phyloP scores from a whole-genome alignment of 1,140 invertebrate species.

The Drosophila mayri region DNA sequence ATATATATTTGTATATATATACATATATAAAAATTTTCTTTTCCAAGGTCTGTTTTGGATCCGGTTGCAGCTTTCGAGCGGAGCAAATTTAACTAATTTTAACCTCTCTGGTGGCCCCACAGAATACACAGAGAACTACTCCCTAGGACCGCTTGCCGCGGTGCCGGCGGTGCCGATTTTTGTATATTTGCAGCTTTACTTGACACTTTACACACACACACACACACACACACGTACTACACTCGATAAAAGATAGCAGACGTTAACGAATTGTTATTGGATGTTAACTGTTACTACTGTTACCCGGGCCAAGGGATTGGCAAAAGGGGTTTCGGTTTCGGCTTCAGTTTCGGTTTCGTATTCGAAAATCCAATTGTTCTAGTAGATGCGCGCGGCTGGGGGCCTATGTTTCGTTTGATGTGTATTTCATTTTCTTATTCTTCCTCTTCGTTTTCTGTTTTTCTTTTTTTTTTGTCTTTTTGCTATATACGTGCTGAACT shows the following conservation, averaged over 20 bases:
- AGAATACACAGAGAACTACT: conserved; percentile 11
- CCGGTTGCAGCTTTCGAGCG: conserved; percentile 21
- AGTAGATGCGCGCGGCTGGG: conserved; percentile 14
- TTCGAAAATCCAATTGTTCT: conserved; percentile 20
- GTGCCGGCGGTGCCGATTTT: conserved; percentile 2
- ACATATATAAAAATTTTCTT: conserved; percentile 14
- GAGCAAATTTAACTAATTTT: conserved; percentile 25
- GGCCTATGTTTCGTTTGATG: conserved; percentile 17
- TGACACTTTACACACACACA: conserved; percentile 4
- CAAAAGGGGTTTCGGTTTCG: conserved; percentile 9
- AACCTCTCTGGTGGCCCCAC: conserved; percentile 17
- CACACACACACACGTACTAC: neutral
- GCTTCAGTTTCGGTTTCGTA: conserved; percentile 6
- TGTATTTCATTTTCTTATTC: conserved; percentile 18
- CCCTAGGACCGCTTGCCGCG: conserved; percentile 10
- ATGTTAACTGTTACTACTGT: conserved; percentile 16
- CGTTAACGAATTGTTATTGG: conserved; percentile 18
- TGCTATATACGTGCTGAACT: conserved; percentile 60
- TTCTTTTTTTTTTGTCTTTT: neutral
- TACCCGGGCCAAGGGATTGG: neutral
- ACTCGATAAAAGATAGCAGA: conserved; percentile 21
- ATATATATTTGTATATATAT: neutral
- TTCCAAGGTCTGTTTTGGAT: conserved; percentile 24
- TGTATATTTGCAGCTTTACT: conserved; percentile 11
- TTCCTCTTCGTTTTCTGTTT: neutral